Evolutionary conservation across 23 tunicate species (phyloP), one percentile per base, ranked within the genome.

Genomic region (Diplosoma virens): DNA sequence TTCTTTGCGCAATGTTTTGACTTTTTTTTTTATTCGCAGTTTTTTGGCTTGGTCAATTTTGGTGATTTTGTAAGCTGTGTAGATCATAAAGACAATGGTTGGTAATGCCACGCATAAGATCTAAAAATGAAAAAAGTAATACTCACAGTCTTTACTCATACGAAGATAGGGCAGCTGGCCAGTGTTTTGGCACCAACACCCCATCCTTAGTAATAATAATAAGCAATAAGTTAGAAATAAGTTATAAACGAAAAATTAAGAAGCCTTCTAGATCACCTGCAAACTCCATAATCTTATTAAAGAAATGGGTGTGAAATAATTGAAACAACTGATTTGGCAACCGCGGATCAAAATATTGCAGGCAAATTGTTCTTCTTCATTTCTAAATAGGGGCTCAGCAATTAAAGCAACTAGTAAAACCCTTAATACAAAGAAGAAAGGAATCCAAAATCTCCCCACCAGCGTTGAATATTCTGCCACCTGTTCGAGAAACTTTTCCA

Each of bases 401-500:
- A 94, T 94, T 0, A 95, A 94, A 23, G 87, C 86, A 25, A 94
- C 85, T 77, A 94, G 68, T 24, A 94, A 47, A 36, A 82, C 79
- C 65, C 98, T 33, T 31, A 94, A 78, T 9, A 84, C 80, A 58
- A 87, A 89, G 75, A 94, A 94, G 77, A 94, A 94, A 23, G 98
- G 87, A 50, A 88, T 88, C 88, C 93, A 94, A 53, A 94, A 94
- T 64, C 87, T 94, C 24, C 98, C 98, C 26, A 89, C 87, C 37
- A 89, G 65, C 17, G 98, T 94, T 47, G 98, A 94, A 46, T 94
- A 95, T 33, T 84, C 89, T 1, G 73, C 95, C 16, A 84, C 98
- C 73, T 94, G 95, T 46, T 83, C 88, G 30, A 94, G 58, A 37
- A 85, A 66, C 58, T 82, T 81, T 53, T 94, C 93, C 21, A 94